Evolutionary conservation across 2,888 invertebrate species (phyloP), one percentile per base, ranked within the genome.

Genomic region (Anoncus sp.): DNA sequence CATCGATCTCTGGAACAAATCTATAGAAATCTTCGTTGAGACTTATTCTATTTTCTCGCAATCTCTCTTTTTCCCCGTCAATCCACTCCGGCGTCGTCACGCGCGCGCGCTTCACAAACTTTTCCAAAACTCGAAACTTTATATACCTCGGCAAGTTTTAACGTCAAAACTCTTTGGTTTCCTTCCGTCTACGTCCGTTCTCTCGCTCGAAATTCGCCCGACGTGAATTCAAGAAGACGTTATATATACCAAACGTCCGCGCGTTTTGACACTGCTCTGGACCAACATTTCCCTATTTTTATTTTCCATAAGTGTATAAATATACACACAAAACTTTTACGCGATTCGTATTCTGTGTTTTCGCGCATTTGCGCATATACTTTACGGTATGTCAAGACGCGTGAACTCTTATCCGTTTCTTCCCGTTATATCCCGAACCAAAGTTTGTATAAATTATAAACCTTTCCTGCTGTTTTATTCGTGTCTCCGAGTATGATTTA

Each of bases 161-260:
- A 9, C 53, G 22, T 6, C 38, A 31, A 43, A 62, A 47, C 18
- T 47, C 47, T 47, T 43, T 12, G 31, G 18, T 53, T 63, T 22
- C 12, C 45, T 72, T 24, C 45, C 31, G 27, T 53, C 24, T 31
- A n/a, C 45, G 20, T 69, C 12, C 18, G 12, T 35, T 71, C 43
- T 53, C 43, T 43, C 18, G 53, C 24, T 53, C 31, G 12, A 63
- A 71, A 63, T 62, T 67, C 60, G 10, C n/a, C n/a, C 22, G 43
- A 49, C 12, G 55, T 12, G 27, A 62, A 67, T 67, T 71, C 65
- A 55, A 66, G 66, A 71, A 60, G 55, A 62, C 51, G n/a, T 47
- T 57, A 69, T 22, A 51, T n/a, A n/a, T n/a, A n/a, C n/a, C 35
- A 47, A 53, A 43, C 38, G 40, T 65, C 63, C 69, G 35, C 38